Base-by-base conservation (phyloP, 2,797 vertebrate species). In the Mus spretus region DNA sequence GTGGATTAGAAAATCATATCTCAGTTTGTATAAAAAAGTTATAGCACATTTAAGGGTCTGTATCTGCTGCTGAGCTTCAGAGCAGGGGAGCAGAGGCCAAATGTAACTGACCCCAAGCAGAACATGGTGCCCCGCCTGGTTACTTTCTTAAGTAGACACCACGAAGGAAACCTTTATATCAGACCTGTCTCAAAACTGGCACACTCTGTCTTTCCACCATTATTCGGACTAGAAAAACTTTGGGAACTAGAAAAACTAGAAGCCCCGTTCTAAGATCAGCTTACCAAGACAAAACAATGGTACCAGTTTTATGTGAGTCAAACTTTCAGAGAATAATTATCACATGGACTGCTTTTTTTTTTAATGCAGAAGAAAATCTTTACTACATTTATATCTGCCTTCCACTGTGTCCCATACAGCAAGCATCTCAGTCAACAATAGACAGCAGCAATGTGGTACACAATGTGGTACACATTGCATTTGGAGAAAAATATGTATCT, bases 391-490 rank as follows among this genome's bases (percentile, higher is more conserved):
- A 95, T 98, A 97, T 96, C 94, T 97, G 98, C 97, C 97, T 98
- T 98, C 97, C 95, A 97, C 97, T 96, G 97, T 67, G 97, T 97
- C 97, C 96, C 53, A 72, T 63, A 92, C 92, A 95, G 81, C 89
- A 92, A 97, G 91, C 97, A 96, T 93, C 98, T 97, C 96, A 96
- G 91, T 0, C 1, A 97, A 95, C 82, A 96, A 97, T 94, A 97
- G 98, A 96, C 98, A 98, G 98, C 98, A 99, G 99, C 99, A 98
- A 98, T 98, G 99, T 99, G 99, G 99, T 99, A 99, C 98, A 99
- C 99, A 98, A n/a, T n/a, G n/a, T n/a, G n/a, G 99, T 99, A 98
- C 99, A 99, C 99, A 99, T 99, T 99, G 99, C 99, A 99, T 99
- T 99, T 99, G 99, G 98, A 98, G 98, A 98, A 50, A 95, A 98